These are phyloP conservation scores for Melinaea marsaeus DNA, from an alignment of 2,888 invertebrate species.

Conservation along the genomic window DNA sequence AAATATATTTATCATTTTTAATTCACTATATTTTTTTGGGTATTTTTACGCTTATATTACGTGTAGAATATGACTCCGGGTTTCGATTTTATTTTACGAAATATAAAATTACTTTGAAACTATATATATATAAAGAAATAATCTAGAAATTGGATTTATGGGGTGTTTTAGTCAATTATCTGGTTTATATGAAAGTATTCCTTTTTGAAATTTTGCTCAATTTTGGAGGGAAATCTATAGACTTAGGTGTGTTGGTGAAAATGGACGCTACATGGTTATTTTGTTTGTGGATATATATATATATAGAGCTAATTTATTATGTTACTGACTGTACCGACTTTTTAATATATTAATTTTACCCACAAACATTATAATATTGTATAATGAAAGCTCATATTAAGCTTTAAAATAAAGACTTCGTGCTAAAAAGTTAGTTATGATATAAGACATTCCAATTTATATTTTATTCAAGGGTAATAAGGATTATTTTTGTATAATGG, in stretches of 20 bases:
- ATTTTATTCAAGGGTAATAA: conserved; percentile 41
- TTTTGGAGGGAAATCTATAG: conserved; percentile 11
- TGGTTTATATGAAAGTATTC: conserved; percentile 7
- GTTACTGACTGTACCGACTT: neutral
- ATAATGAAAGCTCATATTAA: conserved; percentile 33
- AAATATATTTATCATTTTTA: neutral
- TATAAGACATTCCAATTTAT: conserved; percentile 43
- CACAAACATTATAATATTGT: conserved; percentile 23
- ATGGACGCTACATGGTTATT: neutral
- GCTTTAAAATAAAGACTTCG: conserved; percentile 36
- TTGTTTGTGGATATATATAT: neutral
- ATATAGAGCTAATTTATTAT: neutral
- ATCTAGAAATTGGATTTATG: neutral
- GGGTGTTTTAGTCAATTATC: conserved; percentile 5
- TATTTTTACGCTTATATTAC: conserved; percentile 6
- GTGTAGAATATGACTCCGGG: neutral
- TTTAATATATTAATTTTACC: conserved; percentile 30
- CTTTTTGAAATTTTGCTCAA: conserved; percentile 23
- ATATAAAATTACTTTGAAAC: neutral
- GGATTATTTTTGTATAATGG: conserved; percentile 49
- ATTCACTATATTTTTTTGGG: conserved; percentile 2
- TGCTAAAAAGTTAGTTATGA: conserved; percentile 17
- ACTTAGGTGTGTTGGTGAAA: neutral
- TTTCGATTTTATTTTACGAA: neutral
- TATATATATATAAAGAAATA: neutral